Evolutionary conservation across 1,140 invertebrate genomes (phyloP), one percentile per base, ranked within the genome.

Genomic region (Leptoteleia sp.): DNA sequence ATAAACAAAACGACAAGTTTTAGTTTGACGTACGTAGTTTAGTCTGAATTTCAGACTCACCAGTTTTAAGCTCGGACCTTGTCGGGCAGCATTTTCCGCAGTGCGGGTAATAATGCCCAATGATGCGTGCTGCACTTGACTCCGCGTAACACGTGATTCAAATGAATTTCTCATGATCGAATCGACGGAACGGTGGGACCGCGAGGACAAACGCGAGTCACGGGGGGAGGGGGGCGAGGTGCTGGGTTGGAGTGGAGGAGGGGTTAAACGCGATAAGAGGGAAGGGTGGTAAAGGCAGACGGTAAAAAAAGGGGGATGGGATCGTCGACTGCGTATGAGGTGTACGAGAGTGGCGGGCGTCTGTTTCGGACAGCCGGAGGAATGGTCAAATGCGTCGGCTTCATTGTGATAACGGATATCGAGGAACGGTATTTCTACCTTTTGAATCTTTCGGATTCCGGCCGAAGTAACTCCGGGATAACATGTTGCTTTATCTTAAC

Each of bases 131-230:
- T 59, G 54, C 67, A 61, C 67, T 71, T 71, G 67, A 71, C 47
- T 57, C 37, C 16, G 9, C 35, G 37, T 61, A 52, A 61, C 67
- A 71, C 45, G 67, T 61, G 67, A 52, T 59, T 52, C 67, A 61
- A 71, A 71, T 52, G 67, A 71, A 71, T 71, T 71, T 71, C 67
- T 71, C 38, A 71, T 71, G 55, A 70, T 70, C 52, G 65, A 59
- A 35, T 11, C 52, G 62, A 11, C 50, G n/a, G 64, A 19, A n/a
- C 54, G 27, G 8, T 1, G 62, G n/a, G 27, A 27, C 43, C 47
- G 9, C 61, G 27, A 35, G 27, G 33, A 31, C 22, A 50, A 38
- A 40, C 43, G n/a, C n/a, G n/a, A n/a, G 57, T 29, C 22, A 13
- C 16, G 35, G n/a, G 37, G 16, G 33, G 52, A 12, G 42, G 47